Evolutionary conservation across 1,140 invertebrate genomes (phyloP), one percentile per base, ranked within the genome.

Genomic region (Musca vetustissima): DNA sequence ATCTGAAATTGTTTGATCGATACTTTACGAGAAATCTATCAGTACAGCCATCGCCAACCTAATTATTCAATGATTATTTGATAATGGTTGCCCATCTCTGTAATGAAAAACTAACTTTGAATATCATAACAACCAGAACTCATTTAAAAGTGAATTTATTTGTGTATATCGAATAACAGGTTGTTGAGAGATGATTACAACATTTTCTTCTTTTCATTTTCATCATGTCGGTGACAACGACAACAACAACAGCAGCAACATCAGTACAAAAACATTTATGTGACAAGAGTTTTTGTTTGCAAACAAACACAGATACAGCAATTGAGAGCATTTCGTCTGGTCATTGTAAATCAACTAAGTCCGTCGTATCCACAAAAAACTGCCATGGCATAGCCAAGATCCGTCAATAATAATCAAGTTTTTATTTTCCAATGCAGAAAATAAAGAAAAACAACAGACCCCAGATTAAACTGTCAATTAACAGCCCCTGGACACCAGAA

Each of bases 401-500:
- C 36, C 36, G 36, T 43, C 36, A 43, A 43, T 43, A 43, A 43
- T 43, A 43, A 43, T 43, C 36, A 43, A 9, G 36, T 43, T 43
- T 43, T 43, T 43, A 43, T 43, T 43, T 43, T 43, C 36, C 36
- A 1, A 1, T 43, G 11, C 28, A n/a, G 28, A 36, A 21, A 36
- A 4, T 2, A 17, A 19, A 61, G 17, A 36, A 61, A 61, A 52
- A 49, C 13, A 61, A 61, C 15, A 13, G 36, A 59, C 32, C 32
- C 57, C 19, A 61, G 57, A 61, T 61, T 61, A 61, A 61, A 61
- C 57, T 61, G 57, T 61, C 57, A 61, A 61, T 61, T 61, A 61
- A 36, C 36, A 43, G 36, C 36, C 36, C 36, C 36, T 43, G 36
- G 36, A 13, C 11, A 52, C 4, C 17, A 52, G 21, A 52, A 19